Evolutionary conservation across 2,888 invertebrate genomes (phyloP), one percentile per base, ranked within the genome.

Genomic region (Atrina japonica): DNA sequence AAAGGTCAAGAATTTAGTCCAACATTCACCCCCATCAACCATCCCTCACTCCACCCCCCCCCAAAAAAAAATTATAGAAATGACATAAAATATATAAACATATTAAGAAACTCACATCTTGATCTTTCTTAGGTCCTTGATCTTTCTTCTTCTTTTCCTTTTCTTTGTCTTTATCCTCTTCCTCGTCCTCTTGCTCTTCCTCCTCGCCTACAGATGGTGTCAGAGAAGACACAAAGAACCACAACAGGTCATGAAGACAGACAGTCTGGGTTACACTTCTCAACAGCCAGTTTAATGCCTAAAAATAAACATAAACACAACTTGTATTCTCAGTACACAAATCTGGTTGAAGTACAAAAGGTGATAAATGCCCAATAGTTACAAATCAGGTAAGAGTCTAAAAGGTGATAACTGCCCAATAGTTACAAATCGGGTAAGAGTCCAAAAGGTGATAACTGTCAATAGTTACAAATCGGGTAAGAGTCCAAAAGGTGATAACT

Each of bases 221-320:
- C 45, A 98, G 92, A 0, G 97, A 95, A 16, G 95, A 94, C 25
- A 97, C 96, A 89, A 98, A 97, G 95, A 97, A 97, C 98, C 98
- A 98, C 89, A 99, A 93, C 11, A 98, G 93, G 91, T 99, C 98
- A 85, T 98, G 98, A 23, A 99, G 93, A 87, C 96, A 95, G 3
- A 95, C 94, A 3, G 97, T 95, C 88, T 97, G 97, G 0, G 97
- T 97, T 0, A 97, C 96, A 63, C 95, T 96, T 61, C 97, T 93
- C 53, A 99, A 91, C 25, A 99, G 91, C 99, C 99, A 99, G 89
- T 98, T 98, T 81, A 98, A 92, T 0, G 97, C 97, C 93, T 95
- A 84, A 50, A 88, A 85, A n/a, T n/a, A n/a, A n/a, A n/a, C n/a
- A 53, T 83, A 49, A 49, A 49, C 21, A 18, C 21, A 9, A 49